These are phyloP conservation scores for Homarus gammarus DNA, from an alignment of 2,888 invertebrate genomes.

Conservation along the genomic window DNA sequence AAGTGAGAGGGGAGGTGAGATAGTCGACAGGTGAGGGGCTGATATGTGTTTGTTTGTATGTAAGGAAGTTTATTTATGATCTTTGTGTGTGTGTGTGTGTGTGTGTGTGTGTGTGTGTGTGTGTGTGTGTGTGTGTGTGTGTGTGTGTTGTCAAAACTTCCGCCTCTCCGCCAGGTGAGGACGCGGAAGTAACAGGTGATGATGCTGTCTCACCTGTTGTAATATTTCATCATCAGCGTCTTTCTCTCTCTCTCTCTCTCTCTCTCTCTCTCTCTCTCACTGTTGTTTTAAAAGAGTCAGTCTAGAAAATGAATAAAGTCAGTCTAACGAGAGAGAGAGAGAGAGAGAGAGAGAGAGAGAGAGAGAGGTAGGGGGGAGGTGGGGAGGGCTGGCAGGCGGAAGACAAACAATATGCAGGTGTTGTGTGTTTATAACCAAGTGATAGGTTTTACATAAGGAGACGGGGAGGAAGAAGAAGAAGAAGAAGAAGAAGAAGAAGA, in stretches of 20 bases:
- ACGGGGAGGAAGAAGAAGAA: background rate
- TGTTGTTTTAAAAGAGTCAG: too few relatives aligned
- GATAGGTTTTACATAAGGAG: background rate
- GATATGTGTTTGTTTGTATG: too few relatives aligned
- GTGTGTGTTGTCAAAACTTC: conserved; percentile 21
- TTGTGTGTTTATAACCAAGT: background rate
- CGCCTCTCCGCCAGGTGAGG: background rate
- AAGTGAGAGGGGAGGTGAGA: too few relatives aligned
- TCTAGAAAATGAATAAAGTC: background rate
- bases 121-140: conserved; percentile 39
- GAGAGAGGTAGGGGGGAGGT: background rate
- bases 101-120: conserved; percentile 48
- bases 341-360: conserved; percentile 5
- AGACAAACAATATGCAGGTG: too few relatives aligned
- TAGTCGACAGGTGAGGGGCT: too few relatives aligned
- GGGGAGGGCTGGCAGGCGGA: background rate
- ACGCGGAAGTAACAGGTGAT: background rate
- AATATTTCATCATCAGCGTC: too few relatives aligned
- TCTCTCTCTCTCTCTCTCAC: too few relatives aligned
- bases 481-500: background rate
- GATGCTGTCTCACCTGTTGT: too few relatives aligned
- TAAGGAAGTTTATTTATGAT: too few relatives aligned
- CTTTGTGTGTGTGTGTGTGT: conserved; percentile 44
- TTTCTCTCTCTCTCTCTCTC: too few relatives aligned
- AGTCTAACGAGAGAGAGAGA: background rate